These are phyloP conservation scores for Tetragnatha montana DNA, from an alignment of 2,888 invertebrate species.

Conservation along the genomic window DNA sequence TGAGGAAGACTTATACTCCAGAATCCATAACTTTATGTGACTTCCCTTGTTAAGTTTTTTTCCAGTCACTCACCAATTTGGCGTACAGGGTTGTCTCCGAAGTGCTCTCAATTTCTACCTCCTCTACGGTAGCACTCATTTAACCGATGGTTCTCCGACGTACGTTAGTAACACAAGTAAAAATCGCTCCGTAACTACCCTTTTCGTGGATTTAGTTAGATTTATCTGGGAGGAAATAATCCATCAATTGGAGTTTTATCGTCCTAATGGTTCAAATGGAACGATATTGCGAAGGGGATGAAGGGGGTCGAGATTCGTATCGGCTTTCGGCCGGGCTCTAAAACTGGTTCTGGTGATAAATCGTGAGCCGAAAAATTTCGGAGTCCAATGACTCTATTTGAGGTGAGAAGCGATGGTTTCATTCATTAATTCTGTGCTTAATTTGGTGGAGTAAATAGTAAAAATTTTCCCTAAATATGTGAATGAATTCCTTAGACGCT, in stretches of 20 bases:
- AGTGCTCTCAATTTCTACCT: too few species aligned
- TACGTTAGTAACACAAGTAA: constrained; percentile 30
- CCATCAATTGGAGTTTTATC: constrained; percentile 23
- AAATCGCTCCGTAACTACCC: constrained; percentile 28
- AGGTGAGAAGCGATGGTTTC: too few species aligned
- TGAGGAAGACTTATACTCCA: too few species aligned
- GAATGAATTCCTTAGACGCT: too few species aligned
- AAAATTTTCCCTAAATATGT: too few species aligned
- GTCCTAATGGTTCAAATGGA: not conserved
- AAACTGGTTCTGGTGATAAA: not conserved
- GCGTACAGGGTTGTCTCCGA: too few species aligned
- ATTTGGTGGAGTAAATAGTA: too few species aligned
- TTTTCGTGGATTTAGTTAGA: constrained; percentile 36
- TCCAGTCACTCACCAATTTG: too few species aligned
- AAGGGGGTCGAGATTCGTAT: not conserved
- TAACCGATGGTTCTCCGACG: constrained; percentile 38
- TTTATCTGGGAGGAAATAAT: constrained; percentile 28
- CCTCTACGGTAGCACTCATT: not conserved
- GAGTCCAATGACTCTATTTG: not conserved
- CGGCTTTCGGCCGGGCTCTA: not conserved
- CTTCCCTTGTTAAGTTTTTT: too few species aligned
- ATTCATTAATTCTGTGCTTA: too few species aligned
- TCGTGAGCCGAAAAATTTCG: not conserved
- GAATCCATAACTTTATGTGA: too few species aligned
- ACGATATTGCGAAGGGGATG: not conserved